Evolutionary conservation across 1,140 invertebrate species (phyloP).

Genomic region (Trypoxylus dichotomus): DNA sequence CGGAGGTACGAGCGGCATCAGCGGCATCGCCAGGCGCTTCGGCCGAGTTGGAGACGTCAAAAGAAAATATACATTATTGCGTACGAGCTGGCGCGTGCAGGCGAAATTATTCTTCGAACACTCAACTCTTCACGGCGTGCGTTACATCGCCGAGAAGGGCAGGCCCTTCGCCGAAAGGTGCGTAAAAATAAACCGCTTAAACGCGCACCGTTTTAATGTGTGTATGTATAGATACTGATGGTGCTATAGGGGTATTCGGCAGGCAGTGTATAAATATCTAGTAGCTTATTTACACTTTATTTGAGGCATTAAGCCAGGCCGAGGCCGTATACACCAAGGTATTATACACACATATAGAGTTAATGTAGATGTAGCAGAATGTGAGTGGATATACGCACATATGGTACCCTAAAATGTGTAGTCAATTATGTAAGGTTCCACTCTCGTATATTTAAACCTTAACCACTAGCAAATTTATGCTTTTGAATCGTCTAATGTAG

Average conservation of each 20-base stretch:
- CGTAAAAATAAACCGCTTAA: slow-evolving; percentile 35
- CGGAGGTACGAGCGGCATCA: background rate
- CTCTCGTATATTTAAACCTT: too few relatives aligned
- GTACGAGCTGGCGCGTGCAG: slow-evolving; percentile 64
- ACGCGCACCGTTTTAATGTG: background rate
- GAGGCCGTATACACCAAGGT: background rate
- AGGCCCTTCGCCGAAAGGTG: slow-evolving; percentile 70
- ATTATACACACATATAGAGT: background rate
- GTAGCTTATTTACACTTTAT: slow-evolving; percentile 22
- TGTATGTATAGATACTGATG: background rate
- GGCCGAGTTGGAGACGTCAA: background rate
- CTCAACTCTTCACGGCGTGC: slow-evolving; percentile 70
- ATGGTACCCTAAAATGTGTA: background rate
- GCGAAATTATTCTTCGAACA: slow-evolving; percentile 70
- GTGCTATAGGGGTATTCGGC: background rate
- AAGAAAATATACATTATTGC: slow-evolving; percentile 42
- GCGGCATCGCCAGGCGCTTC: background rate
- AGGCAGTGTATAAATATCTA: slow-evolving; percentile 9
- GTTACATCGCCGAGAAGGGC: slow-evolving; percentile 69
- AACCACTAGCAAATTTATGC: too few relatives aligned
- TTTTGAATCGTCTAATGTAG: too few relatives aligned
- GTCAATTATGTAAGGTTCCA: background rate
- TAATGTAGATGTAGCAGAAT: slow-evolving; percentile 2
- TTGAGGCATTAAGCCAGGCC: slow-evolving; percentile 2
- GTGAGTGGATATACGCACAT: background rate